Percentiles rank a stretch among this genome's conserved stretches.
phyloP scores from a whole-genome alignment of 2,888 invertebrate species.

The Frankliniella intonsa region DNA sequence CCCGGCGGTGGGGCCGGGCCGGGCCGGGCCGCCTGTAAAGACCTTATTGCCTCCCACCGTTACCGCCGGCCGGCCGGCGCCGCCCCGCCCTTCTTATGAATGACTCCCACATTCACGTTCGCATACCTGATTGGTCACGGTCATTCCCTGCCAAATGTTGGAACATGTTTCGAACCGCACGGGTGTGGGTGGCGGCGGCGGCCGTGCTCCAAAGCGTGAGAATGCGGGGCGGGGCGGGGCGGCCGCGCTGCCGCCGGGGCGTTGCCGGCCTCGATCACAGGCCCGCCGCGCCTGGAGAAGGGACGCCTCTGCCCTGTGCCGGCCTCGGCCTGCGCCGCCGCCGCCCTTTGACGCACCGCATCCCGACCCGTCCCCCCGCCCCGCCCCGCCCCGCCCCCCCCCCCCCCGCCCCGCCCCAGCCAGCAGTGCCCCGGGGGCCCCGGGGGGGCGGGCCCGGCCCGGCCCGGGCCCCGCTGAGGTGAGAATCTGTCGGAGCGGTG shows the following conservation, averaged over 20 bases:
- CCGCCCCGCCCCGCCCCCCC: background rate
- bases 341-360: conserved; percentile 47
- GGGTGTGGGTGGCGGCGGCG: too few species aligned
- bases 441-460: background rate
- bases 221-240: background rate
- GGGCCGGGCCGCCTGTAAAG: background rate
- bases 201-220: too few species aligned
- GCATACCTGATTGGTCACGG: too few species aligned
- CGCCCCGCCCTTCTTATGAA: too few species aligned
- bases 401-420: conserved; percentile 25
- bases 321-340: conserved; percentile 49
- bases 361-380: conserved; percentile 34
- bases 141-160: too few species aligned
- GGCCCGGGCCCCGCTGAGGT: background rate
- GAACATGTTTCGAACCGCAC: too few species aligned
- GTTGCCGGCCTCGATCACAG: conserved; percentile 51
- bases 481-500: background rate
- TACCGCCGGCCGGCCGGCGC: too few species aligned
- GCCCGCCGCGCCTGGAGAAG: conserved; percentile 47
- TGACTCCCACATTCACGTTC: too few species aligned
- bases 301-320: conserved; percentile 45
- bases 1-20: background rate
- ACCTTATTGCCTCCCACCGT: too few species aligned
- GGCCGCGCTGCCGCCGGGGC: background rate
- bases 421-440: conserved; percentile 34